Evolutionary conservation across 2,113 vertebrate species (phyloP).

Genomic region (Lepus timidus): DNA sequence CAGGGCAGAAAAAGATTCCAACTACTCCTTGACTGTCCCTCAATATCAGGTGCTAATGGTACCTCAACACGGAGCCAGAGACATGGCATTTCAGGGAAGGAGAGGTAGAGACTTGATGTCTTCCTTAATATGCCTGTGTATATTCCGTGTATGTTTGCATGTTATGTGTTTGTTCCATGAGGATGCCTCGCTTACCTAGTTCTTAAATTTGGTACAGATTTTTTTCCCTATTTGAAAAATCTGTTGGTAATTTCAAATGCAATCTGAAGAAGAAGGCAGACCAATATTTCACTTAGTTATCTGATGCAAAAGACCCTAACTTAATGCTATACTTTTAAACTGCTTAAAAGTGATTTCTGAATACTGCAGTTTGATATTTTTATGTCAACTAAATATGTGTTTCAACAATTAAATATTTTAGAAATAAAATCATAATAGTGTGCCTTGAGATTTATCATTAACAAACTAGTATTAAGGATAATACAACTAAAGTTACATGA

Average conservation of each 20-base stretch:
- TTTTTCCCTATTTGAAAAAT: neutral
- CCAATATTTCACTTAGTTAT: conserved; percentile 21
- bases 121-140: neutral
- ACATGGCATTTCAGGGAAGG: neutral
- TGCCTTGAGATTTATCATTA: neutral
- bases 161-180: neutral
- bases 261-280: neutral
- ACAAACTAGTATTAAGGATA: neutral
- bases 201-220: conserved; percentile 4
- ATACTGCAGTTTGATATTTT: conserved; percentile 22
- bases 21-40: neutral
- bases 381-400: neutral
- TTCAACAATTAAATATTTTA: conserved; percentile 54
- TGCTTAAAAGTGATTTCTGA: conserved; percentile 32
- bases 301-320: neutral
- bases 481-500: conserved; percentile 12
- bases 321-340: neutral
- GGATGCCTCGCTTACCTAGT: neutral
- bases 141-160: neutral
- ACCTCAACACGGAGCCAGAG: neutral
- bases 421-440: conserved; percentile 41
- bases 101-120: neutral
- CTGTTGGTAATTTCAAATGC: conserved; percentile 14
- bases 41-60: neutral
- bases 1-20: neutral